Conservation (phyloP, 2,113 vertebrate genomes). For the Chamaetylas fuelleborni region DNA sequence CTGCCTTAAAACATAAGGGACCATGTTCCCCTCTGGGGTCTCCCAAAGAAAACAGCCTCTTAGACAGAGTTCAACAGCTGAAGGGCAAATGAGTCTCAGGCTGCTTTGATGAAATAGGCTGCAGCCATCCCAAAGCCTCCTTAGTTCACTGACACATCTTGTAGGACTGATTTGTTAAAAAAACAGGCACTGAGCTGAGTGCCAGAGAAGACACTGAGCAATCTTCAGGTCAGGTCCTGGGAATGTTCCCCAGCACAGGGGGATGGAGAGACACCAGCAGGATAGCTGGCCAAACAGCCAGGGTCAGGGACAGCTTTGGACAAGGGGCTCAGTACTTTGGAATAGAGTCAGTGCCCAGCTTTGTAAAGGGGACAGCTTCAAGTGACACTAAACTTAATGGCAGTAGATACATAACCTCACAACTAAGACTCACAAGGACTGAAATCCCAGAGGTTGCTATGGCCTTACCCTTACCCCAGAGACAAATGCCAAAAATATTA, state of each 20-base stretch:
- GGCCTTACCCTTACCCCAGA: background rate
- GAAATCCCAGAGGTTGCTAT: background rate
- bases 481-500: conserved; percentile 17
- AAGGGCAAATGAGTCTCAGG: background rate
- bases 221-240: background rate
- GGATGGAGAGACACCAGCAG: background rate
- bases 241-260: background rate
- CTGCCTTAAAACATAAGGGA: background rate
- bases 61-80: background rate
- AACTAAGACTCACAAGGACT: background rate
- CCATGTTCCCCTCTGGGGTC: background rate
- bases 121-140: background rate
- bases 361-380: background rate
- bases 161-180: background rate
- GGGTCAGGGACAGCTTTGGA: background rate
- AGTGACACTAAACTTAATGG: background rate
- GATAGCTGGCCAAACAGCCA: background rate
- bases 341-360: background rate
- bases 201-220: background rate
- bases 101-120: background rate
- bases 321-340: background rate
- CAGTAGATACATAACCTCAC: background rate
- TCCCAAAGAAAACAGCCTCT: background rate
- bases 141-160: background rate
- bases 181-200: background rate